Evolutionary conservation across 2,113 vertebrate genomes (phyloP).

Genomic region (Silurus meridionalis): DNA sequence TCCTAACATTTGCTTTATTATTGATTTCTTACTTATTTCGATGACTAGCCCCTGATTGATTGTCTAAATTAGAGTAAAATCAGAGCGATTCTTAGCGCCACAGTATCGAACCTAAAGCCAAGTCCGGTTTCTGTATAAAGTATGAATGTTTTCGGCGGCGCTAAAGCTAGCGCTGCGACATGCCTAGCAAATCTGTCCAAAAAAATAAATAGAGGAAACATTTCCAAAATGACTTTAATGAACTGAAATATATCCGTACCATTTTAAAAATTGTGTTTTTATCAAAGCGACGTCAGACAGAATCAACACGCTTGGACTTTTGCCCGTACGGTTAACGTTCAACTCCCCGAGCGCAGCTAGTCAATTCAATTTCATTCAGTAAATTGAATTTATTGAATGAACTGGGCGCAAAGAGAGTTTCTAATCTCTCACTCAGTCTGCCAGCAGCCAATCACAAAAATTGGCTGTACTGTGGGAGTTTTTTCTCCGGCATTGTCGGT

Average conservation of each 20-base stretch:
- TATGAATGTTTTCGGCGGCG: background rate
- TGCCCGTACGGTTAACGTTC: background rate
- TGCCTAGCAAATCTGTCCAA: background rate
- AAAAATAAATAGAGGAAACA: background rate
- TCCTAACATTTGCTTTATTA: too few species aligned
- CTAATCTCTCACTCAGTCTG: background rate
- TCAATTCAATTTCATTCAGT: constrained; percentile 11
- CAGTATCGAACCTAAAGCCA: background rate
- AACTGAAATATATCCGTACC: background rate
- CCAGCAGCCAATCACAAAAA: constrained; percentile 16
- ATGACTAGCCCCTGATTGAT: too few species aligned
- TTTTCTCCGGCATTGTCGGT: constrained; percentile 12
- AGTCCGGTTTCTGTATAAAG: background rate
- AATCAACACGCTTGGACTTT: background rate
- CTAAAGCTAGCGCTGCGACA: background rate
- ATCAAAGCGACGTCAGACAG: too few species aligned
- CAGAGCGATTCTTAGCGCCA: background rate
- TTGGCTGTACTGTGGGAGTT: background rate
- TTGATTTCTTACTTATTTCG: too few species aligned
- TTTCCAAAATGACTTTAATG: background rate
- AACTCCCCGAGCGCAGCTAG: background rate
- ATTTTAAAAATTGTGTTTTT: background rate
- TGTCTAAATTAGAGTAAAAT: too few species aligned
- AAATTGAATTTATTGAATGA: constrained; percentile 28
- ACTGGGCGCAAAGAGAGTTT: background rate